Base-by-base conservation (phyloP, 2,113 vertebrate species). In the Oreochromis tanganicae region DNA sequence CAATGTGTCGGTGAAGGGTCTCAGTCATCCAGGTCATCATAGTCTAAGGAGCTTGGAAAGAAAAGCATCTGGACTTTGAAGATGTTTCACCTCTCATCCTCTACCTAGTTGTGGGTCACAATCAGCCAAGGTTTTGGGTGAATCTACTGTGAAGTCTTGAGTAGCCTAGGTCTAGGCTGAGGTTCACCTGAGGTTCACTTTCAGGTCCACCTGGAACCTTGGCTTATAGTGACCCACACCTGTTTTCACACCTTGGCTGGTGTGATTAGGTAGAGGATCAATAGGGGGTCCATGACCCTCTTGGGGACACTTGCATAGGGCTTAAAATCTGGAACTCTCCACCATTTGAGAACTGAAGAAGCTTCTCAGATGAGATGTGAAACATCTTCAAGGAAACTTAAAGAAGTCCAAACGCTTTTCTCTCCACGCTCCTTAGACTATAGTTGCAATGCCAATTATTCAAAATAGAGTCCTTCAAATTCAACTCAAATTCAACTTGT, bases 1-100 rank as follows among this genome's bases (percentile, higher is more conserved):
- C 17, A 8, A 19, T 52, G 38, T 34, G 29, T 9, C 29, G 19
- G 29, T 34, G 57, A 34, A 61, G 57, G 16, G 34, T 61, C 9
- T 61, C 29, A 6, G 16, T 61, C 16, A 3, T 3, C 29, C 29
- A 61, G 29, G 29, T 61, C 1, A 61, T 61, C 17, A 29, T 34
- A 61, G 10, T 61, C 9, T 19, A 61, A 61, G 57, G 16, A 61
- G 16, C 5, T 34, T 61, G 29, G 32, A 6, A 19, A 61, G 29
- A 61, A 61, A 61, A 19, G 29, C 29, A 10, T 61, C 1, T 61
- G 57, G 16, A 61, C 57, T 34, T 61, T 61, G 57, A 61, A 34
- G 16, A 61, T 1, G 0, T 0, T 34, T 61, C 29, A 61, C 16
- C 29, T 61, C 29, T 10, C 5, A 61, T 34, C 13, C 13, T 29